phyloP scores from a whole-genome alignment of 2,113 vertebrate species.

The Lota lota region DNA sequence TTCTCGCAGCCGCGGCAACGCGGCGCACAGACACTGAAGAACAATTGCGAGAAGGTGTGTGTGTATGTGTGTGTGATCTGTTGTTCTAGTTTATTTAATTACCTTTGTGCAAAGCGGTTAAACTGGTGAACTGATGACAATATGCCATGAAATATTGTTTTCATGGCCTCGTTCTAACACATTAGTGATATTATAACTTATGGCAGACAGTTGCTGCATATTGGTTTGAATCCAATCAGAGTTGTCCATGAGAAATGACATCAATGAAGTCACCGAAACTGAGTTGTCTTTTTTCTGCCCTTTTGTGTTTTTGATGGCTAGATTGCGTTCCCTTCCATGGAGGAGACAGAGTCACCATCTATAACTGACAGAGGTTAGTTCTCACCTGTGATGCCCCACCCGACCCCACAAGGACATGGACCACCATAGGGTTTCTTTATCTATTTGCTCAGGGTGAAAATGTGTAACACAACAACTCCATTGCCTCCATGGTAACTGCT shows the following conservation, averaged over 20 bases:
- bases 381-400: background rate
- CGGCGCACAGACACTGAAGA: background rate
- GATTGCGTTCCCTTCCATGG: conserved; percentile 49
- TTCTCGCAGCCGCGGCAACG: background rate
- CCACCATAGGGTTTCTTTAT: no score
- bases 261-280: background rate
- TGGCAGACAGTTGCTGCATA: background rate
- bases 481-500: no score
- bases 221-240: background rate
- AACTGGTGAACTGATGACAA: no score
- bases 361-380: conserved; percentile 40
- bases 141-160: no score
- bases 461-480: no score
- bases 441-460: no score
- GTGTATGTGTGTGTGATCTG: conserved; percentile 37
- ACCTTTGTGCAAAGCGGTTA: no score
- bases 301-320: conserved; percentile 21
- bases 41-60: background rate
- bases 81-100: no score
- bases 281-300: no score
- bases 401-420: no score
- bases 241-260: background rate
- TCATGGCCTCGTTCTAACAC: background rate
- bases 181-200: background rate
- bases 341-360: conserved; percentile 38